Base-by-base conservation (phyloP, 2,888 invertebrate species). In the Folsomia candida region DNA sequence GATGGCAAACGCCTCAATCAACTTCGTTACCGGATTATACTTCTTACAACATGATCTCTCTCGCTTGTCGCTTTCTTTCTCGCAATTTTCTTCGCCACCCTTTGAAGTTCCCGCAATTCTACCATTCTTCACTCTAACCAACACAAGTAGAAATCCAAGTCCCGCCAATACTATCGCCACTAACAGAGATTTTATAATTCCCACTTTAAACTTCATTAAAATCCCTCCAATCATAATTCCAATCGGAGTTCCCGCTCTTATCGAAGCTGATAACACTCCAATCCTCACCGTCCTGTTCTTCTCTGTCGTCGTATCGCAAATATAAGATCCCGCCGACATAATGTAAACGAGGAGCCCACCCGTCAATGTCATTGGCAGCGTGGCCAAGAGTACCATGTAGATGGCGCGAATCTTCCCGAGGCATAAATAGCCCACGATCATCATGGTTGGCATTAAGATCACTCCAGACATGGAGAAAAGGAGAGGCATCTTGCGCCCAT, bases 211-310 rank as follows among this genome's bases (percentile, higher is more conserved):
- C n/a, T n/a, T n/a, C n/a, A n/a, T n/a, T n/a, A n/a, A n/a, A n/a
- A 66, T 66, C 51, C 80, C 79, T 6, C 79, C 80, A 28, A 79
- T n/a, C 6, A 78, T 67, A n/a, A 74, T 69, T 2, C 80, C 80
- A 2, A 74, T 18, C 11, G 74, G 74, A 2, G 70, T 69, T 0
- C 76, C 76, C 2, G 70, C 29, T 2, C 66, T 62, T 11, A 66
- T 61, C 0, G 68, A 67, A 14, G 73, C 72, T 2, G 66, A 59
- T 9, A 88, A 84, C 14, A 88, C 80, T n/a, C 88, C 89, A 59
- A 89, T 84, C 79, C 88, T 83, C 60, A 88, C 84, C 1, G 89
- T 89, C 26, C 89, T 84, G 74, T 86, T 84, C 76, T 88, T 87
- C 25, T 86, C 70, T 0, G 86, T 84, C 58, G 88, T 78, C 14